Evolutionary conservation across 2,113 vertebrate genomes (phyloP).

Genomic region (Lathamus discolor): DNA sequence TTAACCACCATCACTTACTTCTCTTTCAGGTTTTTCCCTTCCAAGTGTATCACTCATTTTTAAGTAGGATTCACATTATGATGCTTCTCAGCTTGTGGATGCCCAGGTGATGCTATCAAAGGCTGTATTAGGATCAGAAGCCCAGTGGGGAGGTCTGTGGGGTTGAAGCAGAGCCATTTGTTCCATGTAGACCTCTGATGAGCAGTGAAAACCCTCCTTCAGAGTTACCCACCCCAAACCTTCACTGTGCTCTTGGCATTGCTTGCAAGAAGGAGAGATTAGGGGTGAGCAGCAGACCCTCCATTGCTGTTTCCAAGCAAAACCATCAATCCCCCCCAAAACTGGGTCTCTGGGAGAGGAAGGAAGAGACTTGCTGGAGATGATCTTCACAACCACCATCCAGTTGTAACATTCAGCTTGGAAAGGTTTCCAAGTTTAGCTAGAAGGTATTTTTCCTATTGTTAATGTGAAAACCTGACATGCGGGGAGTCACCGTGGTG

Average conservation of each 20-base stretch:
- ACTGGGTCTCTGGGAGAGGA: neutral
- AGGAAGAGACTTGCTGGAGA: neutral
- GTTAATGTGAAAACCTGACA: neutral
- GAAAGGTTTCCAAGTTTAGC: neutral
- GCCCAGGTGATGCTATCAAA: neutral
- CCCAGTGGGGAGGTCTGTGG: neutral
- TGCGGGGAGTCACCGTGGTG: neutral
- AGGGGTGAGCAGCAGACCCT: neutral
- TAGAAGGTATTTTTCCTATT: neutral
- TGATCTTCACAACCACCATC: neutral
- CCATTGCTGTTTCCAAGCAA: neutral
- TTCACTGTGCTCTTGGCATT: neutral
- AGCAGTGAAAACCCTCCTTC: neutral
- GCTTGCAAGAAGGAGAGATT: neutral
- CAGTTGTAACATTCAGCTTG: neutral
- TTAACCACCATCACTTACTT: neutral
- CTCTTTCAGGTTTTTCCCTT: neutral
- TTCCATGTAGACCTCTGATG: fast-evolving
- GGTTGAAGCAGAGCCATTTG: neutral
- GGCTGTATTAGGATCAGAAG: neutral
- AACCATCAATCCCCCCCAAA: fast-evolving
- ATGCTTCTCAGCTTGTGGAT: neutral
- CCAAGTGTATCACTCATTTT: neutral
- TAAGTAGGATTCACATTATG: neutral
- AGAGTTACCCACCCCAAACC: neutral